Percentiles rank a stretch among this genome's conserved stretches.
Conservation (phyloP, 1,140 invertebrate species). For the Megathymus violae region DNA sequence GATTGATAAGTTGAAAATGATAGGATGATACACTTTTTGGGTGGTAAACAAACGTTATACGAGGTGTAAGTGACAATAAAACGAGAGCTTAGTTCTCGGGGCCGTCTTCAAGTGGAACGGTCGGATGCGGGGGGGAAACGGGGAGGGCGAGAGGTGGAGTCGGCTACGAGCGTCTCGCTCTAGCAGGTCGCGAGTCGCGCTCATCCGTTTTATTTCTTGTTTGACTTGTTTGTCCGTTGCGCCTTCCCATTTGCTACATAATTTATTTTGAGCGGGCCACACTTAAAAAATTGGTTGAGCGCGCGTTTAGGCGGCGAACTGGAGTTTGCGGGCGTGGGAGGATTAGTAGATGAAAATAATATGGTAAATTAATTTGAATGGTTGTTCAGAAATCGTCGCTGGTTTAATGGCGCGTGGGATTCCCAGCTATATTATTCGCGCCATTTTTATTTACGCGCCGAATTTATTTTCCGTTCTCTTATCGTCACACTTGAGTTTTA, state of each 20-base stretch:
- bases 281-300: constrained; percentile 80
- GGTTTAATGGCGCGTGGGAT: constrained; percentile 65
- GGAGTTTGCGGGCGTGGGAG: constrained; percentile 64
- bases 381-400: constrained; percentile 60
- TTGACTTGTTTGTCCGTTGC: constrained; percentile 76
- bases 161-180: constrained; percentile 54
- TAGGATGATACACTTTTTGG: constrained; percentile 47
- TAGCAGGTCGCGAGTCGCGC: constrained; percentile 53
- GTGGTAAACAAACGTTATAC: constrained; percentile 70
- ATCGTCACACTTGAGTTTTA: constrained; percentile 49
- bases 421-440: constrained; percentile 58
- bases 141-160: constrained; percentile 48
- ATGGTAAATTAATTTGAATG: constrained; percentile 80
- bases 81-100: constrained; percentile 75
- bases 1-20: constrained; percentile 35
- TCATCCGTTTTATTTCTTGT: constrained; percentile 78
- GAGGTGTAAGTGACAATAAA: constrained; percentile 82
- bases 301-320: constrained; percentile 68
- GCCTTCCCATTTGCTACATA: constrained; percentile 77
- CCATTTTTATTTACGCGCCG: constrained; percentile 63
- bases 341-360: constrained; percentile 71
- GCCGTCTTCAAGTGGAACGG: constrained; percentile 77
- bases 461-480: constrained; percentile 66
- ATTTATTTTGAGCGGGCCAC: constrained; percentile 79
- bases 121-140: constrained; percentile 36